Base-by-base conservation (phyloP, 2,113 vertebrate genomes). In the Platichthys stellatus region DNA sequence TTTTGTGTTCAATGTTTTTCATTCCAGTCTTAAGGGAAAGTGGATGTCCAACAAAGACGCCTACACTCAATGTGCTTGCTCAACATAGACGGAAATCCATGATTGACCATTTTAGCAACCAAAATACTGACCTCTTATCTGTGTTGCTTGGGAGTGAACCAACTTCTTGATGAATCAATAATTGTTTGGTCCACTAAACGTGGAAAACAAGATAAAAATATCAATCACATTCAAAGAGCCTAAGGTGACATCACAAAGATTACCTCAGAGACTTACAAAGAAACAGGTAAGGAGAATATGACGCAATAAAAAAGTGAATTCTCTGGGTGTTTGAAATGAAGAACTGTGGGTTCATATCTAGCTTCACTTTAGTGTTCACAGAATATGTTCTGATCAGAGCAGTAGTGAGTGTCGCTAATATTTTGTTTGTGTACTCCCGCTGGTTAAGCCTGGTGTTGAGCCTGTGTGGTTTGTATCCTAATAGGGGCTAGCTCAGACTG, bases 391-490 rank as follows among this genome's bases (percentile, higher is more conserved):
- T 72, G 21, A 49, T 69, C 14, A 14, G 23, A 59, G 18, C 24
- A 58, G 61, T 59, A 83, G 54, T 20, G 6, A 79, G 40, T 35
- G 85, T 63, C 71, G 43, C 54, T 75, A 76, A 86, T 80, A 84
- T 84, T 70, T 65, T 76, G 69, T 78, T 84, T 81, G 73, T 82
- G 81, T 84, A 43, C 69, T 77, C 45, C 18, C 40, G 70, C 53
- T 68, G 53, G 60, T 64, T 83, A 72, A 77, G 74, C 49, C 20
- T 14, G 75, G 75, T 80, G 76, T 75, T 83, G 81, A 83, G 72
- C 74, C 73, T 49, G 60, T 83, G 87, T 83, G 85, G 83, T 90
- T 84, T 84, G 80, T 86, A 64, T 78, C 88, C 89, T 89, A 89
- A 91, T 88, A 86, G 85, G 85, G 88, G 72, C 81, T 74, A 88